These are phyloP conservation scores for Halichoerus grypus DNA, from an alignment of 2,113 vertebrate genomes.

Conservation along the genomic window DNA sequence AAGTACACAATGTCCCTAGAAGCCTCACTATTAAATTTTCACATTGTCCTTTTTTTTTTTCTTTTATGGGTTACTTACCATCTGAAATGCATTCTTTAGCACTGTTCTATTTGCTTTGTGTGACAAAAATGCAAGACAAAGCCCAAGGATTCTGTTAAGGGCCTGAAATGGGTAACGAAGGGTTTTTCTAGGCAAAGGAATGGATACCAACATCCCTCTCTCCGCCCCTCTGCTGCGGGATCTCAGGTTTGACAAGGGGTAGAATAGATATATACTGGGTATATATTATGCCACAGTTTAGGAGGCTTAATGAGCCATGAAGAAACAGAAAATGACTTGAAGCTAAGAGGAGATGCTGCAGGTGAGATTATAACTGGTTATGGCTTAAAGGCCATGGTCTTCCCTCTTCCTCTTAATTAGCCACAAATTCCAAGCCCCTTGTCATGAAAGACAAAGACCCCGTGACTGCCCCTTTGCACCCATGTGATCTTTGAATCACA, in stretches of 20 bases:
- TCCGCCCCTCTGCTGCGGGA: slow-evolving; percentile 39
- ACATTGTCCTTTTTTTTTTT: neutral
- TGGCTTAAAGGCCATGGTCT: neutral
- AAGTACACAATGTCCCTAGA: slow-evolving; percentile 44
- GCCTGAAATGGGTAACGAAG: slow-evolving; percentile 69
- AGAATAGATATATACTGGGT: neutral
- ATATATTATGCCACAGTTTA: neutral
- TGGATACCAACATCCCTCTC: neutral
- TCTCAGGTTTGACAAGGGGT: slow-evolving; percentile 59
- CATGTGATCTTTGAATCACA: neutral
- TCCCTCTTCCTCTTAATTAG: neutral
- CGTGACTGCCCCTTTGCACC: rapidly evolving
- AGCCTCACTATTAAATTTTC: neutral
- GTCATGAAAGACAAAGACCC: neutral
- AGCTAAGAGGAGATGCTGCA: neutral
- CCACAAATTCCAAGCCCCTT: neutral
- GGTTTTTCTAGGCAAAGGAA: slow-evolving; percentile 24
- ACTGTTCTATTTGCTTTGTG: slow-evolving; percentile 45
- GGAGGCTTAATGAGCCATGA: slow-evolving; percentile 22
- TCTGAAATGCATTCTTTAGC: slow-evolving; percentile 72
- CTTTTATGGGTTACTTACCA: slow-evolving; percentile 56
- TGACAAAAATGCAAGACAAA: slow-evolving; percentile 62
- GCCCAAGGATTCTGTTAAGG: slow-evolving; percentile 52
- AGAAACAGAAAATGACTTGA: slow-evolving; percentile 50
- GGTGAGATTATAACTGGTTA: neutral